phyloP scores from a whole-genome alignment of 2,888 invertebrate species.

The Caenorhabditis wallacei region DNA sequence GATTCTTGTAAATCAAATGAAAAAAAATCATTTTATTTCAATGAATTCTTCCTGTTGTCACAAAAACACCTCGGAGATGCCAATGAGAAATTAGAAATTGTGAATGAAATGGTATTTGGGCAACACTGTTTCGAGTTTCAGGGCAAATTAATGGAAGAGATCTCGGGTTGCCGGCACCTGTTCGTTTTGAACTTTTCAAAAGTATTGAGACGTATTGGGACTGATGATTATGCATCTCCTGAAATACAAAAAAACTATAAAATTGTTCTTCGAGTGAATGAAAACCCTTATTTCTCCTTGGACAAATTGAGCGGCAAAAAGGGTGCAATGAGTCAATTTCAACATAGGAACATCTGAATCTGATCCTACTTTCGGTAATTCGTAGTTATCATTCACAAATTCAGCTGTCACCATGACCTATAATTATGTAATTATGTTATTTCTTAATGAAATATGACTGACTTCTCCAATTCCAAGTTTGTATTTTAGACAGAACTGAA shows the following conservation, averaged over 20 bases:
- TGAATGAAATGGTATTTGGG: conserved; percentile 42
- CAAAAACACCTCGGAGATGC: conserved; percentile 55
- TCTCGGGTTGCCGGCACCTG: conserved; percentile 35
- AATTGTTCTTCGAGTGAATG: not conserved
- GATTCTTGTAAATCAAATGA: too few species aligned
- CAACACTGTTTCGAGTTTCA: conserved; percentile 14
- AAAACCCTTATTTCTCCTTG: conserved; percentile 47
- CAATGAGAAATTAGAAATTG: conserved; percentile 62
- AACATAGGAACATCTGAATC: conserved; percentile 38
- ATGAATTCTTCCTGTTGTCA: conserved; percentile 20
- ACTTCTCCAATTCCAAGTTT: conserved; percentile 51
- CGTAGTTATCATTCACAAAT: conserved; percentile 33
- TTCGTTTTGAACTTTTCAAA: conserved; percentile 35
- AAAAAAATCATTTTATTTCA: not conserved
- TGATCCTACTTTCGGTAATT: conserved; percentile 13
- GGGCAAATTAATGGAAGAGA: conserved; percentile 56
- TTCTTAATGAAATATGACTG: not conserved
- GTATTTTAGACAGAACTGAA: conserved; percentile 50
- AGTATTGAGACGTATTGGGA: conserved; percentile 21
- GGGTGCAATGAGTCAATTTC: conserved; percentile 39
- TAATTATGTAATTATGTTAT: not conserved
- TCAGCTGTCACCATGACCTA: conserved; percentile 39
- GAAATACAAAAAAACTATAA: not conserved
- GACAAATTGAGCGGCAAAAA: conserved; percentile 39
- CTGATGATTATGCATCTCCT: conserved; percentile 47